phyloP scores from a whole-genome alignment of 2,888 invertebrate species.

The Pterostichus niger region DNA sequence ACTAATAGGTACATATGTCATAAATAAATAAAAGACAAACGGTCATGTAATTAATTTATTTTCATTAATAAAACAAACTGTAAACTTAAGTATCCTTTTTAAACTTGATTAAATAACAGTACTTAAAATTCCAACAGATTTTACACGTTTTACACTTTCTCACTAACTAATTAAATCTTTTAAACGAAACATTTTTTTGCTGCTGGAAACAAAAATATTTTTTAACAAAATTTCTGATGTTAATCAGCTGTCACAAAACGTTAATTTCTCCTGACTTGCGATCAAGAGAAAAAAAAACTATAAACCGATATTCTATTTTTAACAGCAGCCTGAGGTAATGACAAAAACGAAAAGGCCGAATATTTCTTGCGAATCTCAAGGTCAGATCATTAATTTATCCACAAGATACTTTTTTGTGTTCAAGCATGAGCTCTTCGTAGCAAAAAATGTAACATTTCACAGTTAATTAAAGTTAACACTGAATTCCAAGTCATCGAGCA shows the following conservation, averaged over 20 bases:
- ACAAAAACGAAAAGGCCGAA: slow-evolving; percentile 42
- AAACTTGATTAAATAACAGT: slow-evolving; percentile 43
- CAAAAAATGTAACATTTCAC: slow-evolving; percentile 59
- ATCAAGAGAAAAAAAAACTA: neutral
- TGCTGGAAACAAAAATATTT: neutral
- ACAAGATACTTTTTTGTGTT: slow-evolving; percentile 14
- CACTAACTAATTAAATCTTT: neutral
- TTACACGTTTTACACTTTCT: neutral
- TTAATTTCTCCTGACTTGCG: neutral
- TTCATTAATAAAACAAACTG: slow-evolving; percentile 54
- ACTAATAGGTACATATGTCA: slow-evolving; percentile 35
- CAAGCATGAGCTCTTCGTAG: neutral
- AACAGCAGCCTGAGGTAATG: slow-evolving; percentile 13
- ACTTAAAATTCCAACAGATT: slow-evolving; percentile 7
- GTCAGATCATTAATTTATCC: slow-evolving; percentile 55
- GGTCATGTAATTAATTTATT: neutral
- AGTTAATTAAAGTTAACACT: slow-evolving; percentile 59
- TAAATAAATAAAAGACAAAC: slow-evolving; percentile 14
- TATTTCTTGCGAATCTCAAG: slow-evolving; percentile 51
- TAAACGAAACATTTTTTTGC: neutral
- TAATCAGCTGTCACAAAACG: slow-evolving; percentile 18
- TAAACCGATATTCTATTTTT: slow-evolving; percentile 39
- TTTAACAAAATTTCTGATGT: neutral
- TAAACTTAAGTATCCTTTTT: slow-evolving; percentile 1
- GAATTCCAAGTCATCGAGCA: slow-evolving; percentile 34